These are phyloP conservation scores for Streblospio benedicti DNA, from an alignment of 1,140 invertebrate genomes.

Conservation along the genomic window DNA sequence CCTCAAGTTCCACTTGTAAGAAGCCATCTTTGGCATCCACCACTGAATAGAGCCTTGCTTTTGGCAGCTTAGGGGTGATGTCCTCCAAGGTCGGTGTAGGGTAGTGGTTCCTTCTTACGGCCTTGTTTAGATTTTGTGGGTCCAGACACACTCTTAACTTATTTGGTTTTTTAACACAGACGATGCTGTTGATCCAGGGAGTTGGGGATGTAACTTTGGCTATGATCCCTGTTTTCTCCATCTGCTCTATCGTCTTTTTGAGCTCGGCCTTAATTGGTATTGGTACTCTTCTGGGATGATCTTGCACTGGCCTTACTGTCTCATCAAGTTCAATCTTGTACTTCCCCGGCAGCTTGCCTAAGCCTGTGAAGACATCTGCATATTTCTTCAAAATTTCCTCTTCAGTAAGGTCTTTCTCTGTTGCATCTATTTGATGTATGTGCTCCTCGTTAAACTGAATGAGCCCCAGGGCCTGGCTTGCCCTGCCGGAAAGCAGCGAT, in stretches of 20 bases:
- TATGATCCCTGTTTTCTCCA: neutral
- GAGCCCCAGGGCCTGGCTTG: no score
- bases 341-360: no score
- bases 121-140: neutral
- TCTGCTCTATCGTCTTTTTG: neutral
- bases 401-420: no score
- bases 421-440: no score
- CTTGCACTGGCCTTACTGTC: neutral
- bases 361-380: no score
- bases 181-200: neutral
- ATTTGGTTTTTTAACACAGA: neutral
- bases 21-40: conserved; percentile 49
- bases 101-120: neutral
- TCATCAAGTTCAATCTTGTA: neutral
- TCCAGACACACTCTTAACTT: neutral
- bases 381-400: no score
- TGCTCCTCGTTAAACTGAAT: no score
- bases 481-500: no score
- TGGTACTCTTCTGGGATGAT: neutral
- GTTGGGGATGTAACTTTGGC: neutral
- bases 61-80: conserved; percentile 27
- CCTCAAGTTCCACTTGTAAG: conserved; percentile 23
- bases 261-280: neutral
- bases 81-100: conserved; percentile 17
- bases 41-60: conserved; percentile 45